Base-by-base conservation (phyloP, 2,888 invertebrate genomes). In the Cepaea hortensis region DNA sequence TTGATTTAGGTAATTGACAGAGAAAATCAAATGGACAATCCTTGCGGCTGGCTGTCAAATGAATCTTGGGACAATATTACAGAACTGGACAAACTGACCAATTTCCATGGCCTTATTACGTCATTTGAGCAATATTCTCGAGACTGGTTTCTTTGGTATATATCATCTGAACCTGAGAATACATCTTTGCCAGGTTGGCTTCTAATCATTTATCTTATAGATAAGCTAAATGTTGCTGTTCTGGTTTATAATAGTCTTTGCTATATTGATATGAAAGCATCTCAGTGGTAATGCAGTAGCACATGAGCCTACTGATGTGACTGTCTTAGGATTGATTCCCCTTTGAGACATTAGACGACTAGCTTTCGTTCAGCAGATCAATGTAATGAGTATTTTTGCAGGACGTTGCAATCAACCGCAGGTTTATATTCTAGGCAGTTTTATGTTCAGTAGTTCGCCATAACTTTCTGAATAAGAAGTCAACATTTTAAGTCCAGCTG, bases 1-100 rank as follows among this genome's bases (percentile, higher is more conserved):
- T 72, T 81, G 6, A n/a, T 88, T 6, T 88, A 94, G 94, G 94
- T 94, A 35, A 94, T 98, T 62, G 97, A 98, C 93, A 95, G 97
- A 88, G 96, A 97, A 83, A 97, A 96, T 91, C 97, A 97, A 94
- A 96, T 96, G 87, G 97, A 97, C 72, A 98, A 98, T 94, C 97
- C 98, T 3, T 95, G 95, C 88, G 95, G 96, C 50, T 98, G 98
- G 98, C 95, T 98, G 90, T 96, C 96, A 0, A 97, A 97, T 90
- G 96, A 96, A 88, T 96, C 96, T 89, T 98, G 98, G 98, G 98
- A 98, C 94, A 97, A 98, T 93, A 95, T 98, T 75, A 97, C 97
- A 0, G 98, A 98, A 94, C 94, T 98, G 92, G 97, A 98, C 94
- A 98, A 97, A 95, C 93, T 98, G 61, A 96, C 96, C 0, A 97